A percentile compares a stretch with the other conserved stretches of the same genome.
These are phyloP conservation scores for human DNA, from an alignment of 2,113 vertebrate species.

Conservation along the genomic window GRCh38 chr1:31880501-31881000, in stretches of 20 bases:
- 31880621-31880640: slow-evolving; percentile 16
- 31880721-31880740: not conserved
- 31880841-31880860: slow-evolving; percentile 29
- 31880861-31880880: slow-evolving; percentile 61
- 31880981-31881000: not conserved
- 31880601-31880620: not conserved
- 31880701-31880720: not conserved
- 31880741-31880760: not conserved
- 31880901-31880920: not conserved
- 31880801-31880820: slow-evolving; percentile 1
- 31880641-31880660: slow-evolving; percentile 14
- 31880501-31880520: no score
- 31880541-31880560: not conserved
- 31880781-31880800: not conserved
- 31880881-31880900: not conserved
- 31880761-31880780: not conserved
- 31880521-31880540: not conserved
- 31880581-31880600: not conserved
- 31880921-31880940: not conserved
- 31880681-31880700: not conserved
- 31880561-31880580: not conserved
- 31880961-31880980: not conserved
- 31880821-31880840: not conserved
- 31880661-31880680: slow-evolving; percentile 36
- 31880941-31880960: not conserved